Base-by-base conservation (phyloP, 2,888 invertebrate species). In the Drosophila buzzatii region DNA sequence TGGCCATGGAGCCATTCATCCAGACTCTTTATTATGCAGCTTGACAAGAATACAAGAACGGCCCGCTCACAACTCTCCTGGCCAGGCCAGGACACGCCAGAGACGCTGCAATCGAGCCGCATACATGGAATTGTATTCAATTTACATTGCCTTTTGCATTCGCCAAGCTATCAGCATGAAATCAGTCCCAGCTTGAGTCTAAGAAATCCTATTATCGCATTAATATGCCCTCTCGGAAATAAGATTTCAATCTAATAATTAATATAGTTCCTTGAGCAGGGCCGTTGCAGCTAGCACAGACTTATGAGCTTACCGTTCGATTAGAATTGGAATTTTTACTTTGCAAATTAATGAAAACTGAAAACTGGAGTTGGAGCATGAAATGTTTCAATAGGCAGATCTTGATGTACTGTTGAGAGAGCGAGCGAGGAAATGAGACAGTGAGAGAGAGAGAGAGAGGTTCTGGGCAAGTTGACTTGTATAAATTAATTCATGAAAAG, bases 1-100 rank as follows among this genome's bases (percentile, higher is more conserved):
- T 52, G 65, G 47, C 16, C 27, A 7, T 16, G 44, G 44, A 47
- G 66, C 53, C 66, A 63, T 67, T 63, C 69, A 57, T 47, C 53
- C 42, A 49, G 18, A 42, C 58, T 62, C 56, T 60, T 69, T 62
- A 67, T 77, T 62, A 62, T 61, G 59, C 62, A 31, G 49, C 73
- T 31, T 42, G 41, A 47, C 62, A 49, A 53, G 56, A 23, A 45
- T 53, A 70, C 70, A 49, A n/a, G n/a, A n/a, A 18, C 60, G n/a
- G 49, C n/a, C 37, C 37, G 53, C 10, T 41, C 60, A 49, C 20
- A 41, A 41, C 52, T 68, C 58, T 16, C 52, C 35, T 7, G 33
- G 31, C 31, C 39, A 59, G 14, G 27, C 5, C 27, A 27, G 27
- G 23, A 23, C 23, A 23, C 2, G 23, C 23, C 23, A 23, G 23